Base-by-base conservation (phyloP, 1,140 invertebrate species). In the Meloidogyne floridensis region DNA sequence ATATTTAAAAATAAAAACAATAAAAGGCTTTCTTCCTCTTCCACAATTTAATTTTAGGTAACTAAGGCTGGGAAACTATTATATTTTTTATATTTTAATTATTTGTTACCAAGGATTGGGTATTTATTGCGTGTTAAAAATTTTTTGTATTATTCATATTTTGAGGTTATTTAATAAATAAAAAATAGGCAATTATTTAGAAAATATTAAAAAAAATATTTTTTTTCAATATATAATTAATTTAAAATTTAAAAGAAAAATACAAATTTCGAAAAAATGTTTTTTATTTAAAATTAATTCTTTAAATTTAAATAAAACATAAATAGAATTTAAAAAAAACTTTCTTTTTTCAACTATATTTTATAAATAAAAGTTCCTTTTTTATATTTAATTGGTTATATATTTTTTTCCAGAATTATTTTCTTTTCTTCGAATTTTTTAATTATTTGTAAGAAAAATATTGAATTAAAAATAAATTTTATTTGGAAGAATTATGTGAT, bases 341-440 rank as follows among this genome's bases (percentile, higher is more conserved):
- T 47, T 47, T 47, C 32, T 32, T n/a, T 32, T 47, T 47, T 47
- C 47, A 47, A 47, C 47, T 59, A 3, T 59, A 15, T 59, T 59
- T 59, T 59, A 59, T 15, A 15, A 59, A 59, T 59, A 65, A 65
- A n/a, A 65, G 10, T 15, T 4, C 15, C n/a, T 65, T n/a, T 65
- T n/a, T n/a, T 65, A 65, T n/a, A 65, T 65, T 65, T 65, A 65
- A 65, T 65, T 65, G 59, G 15, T 65, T n/a, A n/a, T n/a, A n/a
- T n/a, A 5, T 6, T n/a, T 65, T 65, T 54, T 32, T 59, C 56
- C 13, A 6, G n/a, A n/a, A 65, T n/a, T n/a, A n/a, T 2, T 65
- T 6, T 65, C 7, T 65, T 65, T n/a, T 5, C 4, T 65, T 65
- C n/a, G 10, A 59, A 59, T 65, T 65, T 18, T 65, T 47, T 47